These are phyloP conservation scores for Ptilodon capucinus DNA, from an alignment of 2,888 invertebrate species.

Conservation along the genomic window DNA sequence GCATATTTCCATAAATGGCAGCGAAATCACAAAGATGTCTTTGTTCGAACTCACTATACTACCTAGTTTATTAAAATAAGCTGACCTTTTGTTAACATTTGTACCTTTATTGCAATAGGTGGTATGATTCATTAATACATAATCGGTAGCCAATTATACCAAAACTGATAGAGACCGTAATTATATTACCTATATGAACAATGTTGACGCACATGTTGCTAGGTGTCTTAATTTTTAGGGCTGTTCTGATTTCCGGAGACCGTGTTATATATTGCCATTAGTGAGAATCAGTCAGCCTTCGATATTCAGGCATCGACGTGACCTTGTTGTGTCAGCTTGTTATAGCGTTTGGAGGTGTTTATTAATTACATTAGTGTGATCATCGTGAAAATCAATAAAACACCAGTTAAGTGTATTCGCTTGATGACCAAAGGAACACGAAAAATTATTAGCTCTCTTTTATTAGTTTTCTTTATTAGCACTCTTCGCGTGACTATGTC, in stretches of 20 bases:
- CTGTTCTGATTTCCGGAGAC: no score
- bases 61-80: background rate
- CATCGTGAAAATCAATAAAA: background rate
- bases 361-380: constrained; percentile 24
- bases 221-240: background rate
- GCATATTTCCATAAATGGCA: background rate
- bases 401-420: background rate
- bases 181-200: background rate
- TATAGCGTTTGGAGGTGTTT: constrained; percentile 21
- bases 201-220: background rate
- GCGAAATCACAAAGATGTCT: background rate
- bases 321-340: constrained; percentile 42
- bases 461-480: no score
- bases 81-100: background rate
- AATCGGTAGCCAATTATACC: background rate
- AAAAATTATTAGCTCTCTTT: background rate
- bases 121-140: background rate
- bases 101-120: background rate
- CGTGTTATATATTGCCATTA: no score
- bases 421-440: background rate
- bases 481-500: background rate
- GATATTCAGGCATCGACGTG: constrained; percentile 26
- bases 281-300: constrained; percentile 16
- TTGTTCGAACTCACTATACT: background rate
- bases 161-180: background rate